Evolutionary conservation across 2,113 vertebrate species (phyloP).

Genomic region (Steatornis caripensis): DNA sequence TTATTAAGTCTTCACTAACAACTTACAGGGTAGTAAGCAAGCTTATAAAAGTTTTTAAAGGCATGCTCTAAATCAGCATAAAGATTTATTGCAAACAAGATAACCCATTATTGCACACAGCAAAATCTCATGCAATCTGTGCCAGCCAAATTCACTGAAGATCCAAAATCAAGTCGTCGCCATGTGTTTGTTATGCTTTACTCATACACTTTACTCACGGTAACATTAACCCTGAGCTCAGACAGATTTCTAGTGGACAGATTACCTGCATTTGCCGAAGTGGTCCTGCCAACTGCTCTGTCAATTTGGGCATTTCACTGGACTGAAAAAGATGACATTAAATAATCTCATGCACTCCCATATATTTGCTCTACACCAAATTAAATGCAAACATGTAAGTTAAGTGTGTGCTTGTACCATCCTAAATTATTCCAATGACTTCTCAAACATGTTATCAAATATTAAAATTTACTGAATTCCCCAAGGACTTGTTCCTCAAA

Average conservation of each 20-base stretch:
- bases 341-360: neutral
- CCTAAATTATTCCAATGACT: neutral
- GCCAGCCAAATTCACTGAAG: neutral
- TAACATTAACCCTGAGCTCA: neutral
- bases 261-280: conserved; percentile 97
- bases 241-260: neutral
- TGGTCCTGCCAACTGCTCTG: conserved; percentile 92
- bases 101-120: neutral
- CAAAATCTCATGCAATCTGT: neutral
- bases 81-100: neutral
- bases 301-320: conserved; percentile 95
- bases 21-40: neutral
- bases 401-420: neutral
- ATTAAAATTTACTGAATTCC: neutral
- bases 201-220: neutral
- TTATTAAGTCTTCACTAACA: neutral
- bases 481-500: neutral
- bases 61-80: neutral
- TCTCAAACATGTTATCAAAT: neutral
- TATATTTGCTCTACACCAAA: neutral
- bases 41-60: neutral
- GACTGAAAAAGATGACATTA: conserved; percentile 75
- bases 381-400: neutral
- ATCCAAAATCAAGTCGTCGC: neutral
- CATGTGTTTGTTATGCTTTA: rapidly evolving